A percentile compares a stretch with the other conserved stretches of the same genome.
Conservation (phyloP, 2,797 vertebrate species). For the Emydoidea blandingii region DNA sequence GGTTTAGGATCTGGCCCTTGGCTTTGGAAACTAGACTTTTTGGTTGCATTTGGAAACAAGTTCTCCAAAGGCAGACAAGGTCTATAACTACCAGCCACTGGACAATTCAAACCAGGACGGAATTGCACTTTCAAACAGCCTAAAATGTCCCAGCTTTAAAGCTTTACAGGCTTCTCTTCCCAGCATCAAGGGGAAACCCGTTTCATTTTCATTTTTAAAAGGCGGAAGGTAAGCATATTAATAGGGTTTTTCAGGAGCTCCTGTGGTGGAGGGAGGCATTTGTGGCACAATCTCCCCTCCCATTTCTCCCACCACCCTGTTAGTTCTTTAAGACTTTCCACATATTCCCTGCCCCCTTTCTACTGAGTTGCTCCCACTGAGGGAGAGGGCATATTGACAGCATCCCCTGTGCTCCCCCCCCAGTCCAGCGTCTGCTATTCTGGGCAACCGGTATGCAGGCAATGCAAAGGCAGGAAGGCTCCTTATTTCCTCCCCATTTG, state of each 20-base stretch:
- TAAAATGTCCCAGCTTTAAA: background rate
- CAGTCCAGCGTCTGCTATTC: background rate
- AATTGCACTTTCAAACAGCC: background rate
- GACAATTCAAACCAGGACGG: background rate
- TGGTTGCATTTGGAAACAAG: background rate
- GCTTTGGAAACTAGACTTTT: background rate
- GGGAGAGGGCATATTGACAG: background rate
- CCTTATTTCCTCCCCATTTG: background rate
- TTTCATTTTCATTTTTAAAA: background rate
- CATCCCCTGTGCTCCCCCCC: background rate
- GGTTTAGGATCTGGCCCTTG: background rate
- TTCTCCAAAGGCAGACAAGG: background rate
- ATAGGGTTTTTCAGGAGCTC: background rate
- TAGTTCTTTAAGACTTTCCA: background rate
- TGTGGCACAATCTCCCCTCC: background rate
- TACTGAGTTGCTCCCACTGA: background rate
- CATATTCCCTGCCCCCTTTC: background rate
- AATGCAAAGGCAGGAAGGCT: background rate
- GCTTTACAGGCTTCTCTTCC: slow-evolving; percentile 2
- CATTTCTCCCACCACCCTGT: background rate
- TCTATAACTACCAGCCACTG: background rate
- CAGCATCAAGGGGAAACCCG: background rate
- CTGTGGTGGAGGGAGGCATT: background rate
- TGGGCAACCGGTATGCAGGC: background rate
- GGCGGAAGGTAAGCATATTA: background rate